Evolutionary conservation across 2,797 vertebrate genomes (phyloP).

Genomic region (Hydrophis major): DNA sequence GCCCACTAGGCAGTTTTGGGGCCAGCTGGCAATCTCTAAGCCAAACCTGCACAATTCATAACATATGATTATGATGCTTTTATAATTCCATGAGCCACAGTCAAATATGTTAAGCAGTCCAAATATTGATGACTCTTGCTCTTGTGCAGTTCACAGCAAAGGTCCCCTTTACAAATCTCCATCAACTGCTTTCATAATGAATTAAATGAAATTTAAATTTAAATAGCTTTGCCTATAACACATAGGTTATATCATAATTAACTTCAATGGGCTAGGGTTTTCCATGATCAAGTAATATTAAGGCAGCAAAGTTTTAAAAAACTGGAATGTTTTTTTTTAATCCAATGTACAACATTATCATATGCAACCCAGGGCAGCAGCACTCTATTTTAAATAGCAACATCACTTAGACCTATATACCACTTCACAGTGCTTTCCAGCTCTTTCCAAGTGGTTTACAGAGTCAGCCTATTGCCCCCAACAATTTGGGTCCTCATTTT

Average conservation of each 20-base stretch:
- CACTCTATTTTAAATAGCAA: background rate
- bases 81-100: background rate
- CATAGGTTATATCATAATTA: background rate
- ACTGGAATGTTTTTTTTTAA: background rate
- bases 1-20: background rate
- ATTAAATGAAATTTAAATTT: background rate
- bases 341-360: background rate
- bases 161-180: background rate
- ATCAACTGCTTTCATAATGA: background rate
- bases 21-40: background rate
- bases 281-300: background rate
- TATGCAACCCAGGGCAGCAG: background rate
- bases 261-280: background rate
- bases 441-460: too few species aligned
- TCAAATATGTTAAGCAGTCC: background rate
- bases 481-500: too few species aligned
- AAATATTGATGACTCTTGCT: background rate
- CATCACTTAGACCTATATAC: too few species aligned
- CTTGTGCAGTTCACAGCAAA: background rate
- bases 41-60: background rate
- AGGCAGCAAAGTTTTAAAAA: background rate
- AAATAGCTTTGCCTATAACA: background rate
- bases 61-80: background rate
- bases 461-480: too few species aligned
- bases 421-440: too few species aligned